Base-by-base conservation (phyloP, 2,113 vertebrate species). In the Prunella fulvescens region DNA sequence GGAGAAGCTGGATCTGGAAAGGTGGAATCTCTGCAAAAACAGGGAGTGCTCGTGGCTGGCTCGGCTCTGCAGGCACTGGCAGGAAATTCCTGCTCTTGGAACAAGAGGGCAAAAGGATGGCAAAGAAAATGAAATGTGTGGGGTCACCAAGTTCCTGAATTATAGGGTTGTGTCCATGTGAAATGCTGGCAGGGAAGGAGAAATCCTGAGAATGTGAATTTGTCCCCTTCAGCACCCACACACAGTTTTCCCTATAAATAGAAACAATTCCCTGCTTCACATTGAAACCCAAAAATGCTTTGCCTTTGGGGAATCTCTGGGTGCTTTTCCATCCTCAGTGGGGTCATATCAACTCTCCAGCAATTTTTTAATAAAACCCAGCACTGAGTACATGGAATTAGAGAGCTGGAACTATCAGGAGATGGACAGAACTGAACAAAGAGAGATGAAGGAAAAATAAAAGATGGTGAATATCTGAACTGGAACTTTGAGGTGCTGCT, bases 41-140 rank as follows among this genome's bases (percentile, higher is more conserved):
- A 14, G 10, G 6, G 67, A 69, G 14, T 1, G 39, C 28, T 82
- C 1, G 0, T 10, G n/a, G 56, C 72, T 87, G 83, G 69, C 77
- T 79, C 4, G 0, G 22, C 47, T 47, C 79, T 42, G 91, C 72
- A 60, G 72, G 61, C 1, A 0, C 88, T 89, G 81, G 61, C 81
- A 89, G 67, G 84, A 77, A 90, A 90, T 77, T 76, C 74, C 74
- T 29, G 66, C 50, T 80, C 57, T n/a, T 53, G 51, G 90, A 86
- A 74, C 33, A 45, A 50, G 42, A 39, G 77, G 62, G 48, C 11
- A 23, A 80, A 87, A 39, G 0, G 15, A 54, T 82, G 84, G 74
- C 45, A 66, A 70, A 77, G 81, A 11, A 67, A 69, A 73, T 28
- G 8, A 58, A 78, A 58, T 0, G 47, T 1, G 2, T 16, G 19